These are phyloP conservation scores for Gymnocheta viridis DNA, from an alignment of 2,888 invertebrate species.

Conservation along the genomic window DNA sequence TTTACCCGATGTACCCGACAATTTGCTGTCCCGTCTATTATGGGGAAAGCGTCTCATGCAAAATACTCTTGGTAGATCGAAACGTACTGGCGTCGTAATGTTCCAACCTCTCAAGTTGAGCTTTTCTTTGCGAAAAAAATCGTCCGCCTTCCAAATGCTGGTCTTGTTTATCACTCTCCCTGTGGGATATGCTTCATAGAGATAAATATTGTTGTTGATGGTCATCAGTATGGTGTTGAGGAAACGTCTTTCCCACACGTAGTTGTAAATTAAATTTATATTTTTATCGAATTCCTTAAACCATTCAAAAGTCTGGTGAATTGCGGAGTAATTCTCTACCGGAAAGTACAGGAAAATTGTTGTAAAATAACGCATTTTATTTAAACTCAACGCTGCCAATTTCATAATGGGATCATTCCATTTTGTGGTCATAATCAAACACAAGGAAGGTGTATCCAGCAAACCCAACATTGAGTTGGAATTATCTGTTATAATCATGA, in stretches of 20 bases:
- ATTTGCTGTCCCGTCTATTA: background rate
- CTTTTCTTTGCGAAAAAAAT: constrained; percentile 68
- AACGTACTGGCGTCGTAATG: constrained; percentile 72
- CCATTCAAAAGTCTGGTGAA: background rate
- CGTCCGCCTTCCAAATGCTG: constrained; percentile 62
- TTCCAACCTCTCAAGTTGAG: constrained; percentile 72
- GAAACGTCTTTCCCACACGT: constrained; percentile 75
- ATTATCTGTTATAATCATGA: constrained; percentile 68
- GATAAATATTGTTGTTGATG: constrained; percentile 70
- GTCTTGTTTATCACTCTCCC: constrained; percentile 71
- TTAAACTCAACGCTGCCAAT: constrained; percentile 71
- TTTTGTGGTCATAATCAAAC: constrained; percentile 73
- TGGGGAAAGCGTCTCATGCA: constrained; percentile 2
- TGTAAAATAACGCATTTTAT: constrained; percentile 71
- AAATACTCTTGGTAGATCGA: constrained; percentile 76
- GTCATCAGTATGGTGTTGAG: constrained; percentile 72
- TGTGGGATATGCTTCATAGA: constrained; percentile 73
- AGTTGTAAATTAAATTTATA: constrained; percentile 67
- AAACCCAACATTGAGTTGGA: constrained; percentile 66
- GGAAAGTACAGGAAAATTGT: constrained; percentile 75
- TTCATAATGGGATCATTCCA: constrained; percentile 74
- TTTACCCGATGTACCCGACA: constrained; percentile 72
- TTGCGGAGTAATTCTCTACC: background rate
- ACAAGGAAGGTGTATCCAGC: constrained; percentile 73
- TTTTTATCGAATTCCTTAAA: constrained; percentile 45